Conservation (phyloP, 2,113 vertebrate species). For the Misgurnus anguillicaudatus region DNA sequence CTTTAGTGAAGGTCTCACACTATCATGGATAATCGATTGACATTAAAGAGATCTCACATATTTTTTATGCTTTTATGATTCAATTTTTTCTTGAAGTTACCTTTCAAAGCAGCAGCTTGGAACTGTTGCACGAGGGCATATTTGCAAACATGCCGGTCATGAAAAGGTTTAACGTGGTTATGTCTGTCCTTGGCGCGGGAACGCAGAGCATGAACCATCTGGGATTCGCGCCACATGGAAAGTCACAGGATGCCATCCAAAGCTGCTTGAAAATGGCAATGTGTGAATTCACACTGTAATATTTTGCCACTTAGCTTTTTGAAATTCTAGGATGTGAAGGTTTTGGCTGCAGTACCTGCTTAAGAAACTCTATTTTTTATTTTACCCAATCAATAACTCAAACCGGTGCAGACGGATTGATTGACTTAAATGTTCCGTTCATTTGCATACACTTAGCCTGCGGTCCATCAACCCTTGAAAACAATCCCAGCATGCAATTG, state of each 20-base stretch:
- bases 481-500: slow-evolving; percentile 37
- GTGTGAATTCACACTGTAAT: slow-evolving; percentile 36
- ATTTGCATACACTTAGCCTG: slow-evolving; percentile 40
- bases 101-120: slow-evolving; percentile 49
- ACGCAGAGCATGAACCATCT: slow-evolving; percentile 9
- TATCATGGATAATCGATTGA: too few relatives aligned
- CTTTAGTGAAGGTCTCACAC: too few relatives aligned
- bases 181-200: not conserved
- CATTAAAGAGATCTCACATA: too few relatives aligned
- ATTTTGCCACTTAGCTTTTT: slow-evolving; percentile 24
- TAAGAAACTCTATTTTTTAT: not conserved
- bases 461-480: not conserved
- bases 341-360: not conserved
- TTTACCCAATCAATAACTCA: slow-evolving; percentile 21
- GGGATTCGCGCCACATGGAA: not conserved
- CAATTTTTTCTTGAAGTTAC: too few relatives aligned
- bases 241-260: slow-evolving; percentile 18
- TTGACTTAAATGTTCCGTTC: slow-evolving; percentile 26
- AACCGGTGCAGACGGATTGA: slow-evolving; percentile 22
- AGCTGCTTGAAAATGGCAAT: slow-evolving; percentile 25
- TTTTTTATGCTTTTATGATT: too few relatives aligned
- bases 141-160: slow-evolving; percentile 56
- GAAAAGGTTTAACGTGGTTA: slow-evolving; percentile 45
- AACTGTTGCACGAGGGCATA: slow-evolving; percentile 44
- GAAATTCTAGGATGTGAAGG: slow-evolving; percentile 21